Evolutionary conservation across 2,888 invertebrate genomes (phyloP).

Genomic region (Drosophila multiciliata): DNA sequence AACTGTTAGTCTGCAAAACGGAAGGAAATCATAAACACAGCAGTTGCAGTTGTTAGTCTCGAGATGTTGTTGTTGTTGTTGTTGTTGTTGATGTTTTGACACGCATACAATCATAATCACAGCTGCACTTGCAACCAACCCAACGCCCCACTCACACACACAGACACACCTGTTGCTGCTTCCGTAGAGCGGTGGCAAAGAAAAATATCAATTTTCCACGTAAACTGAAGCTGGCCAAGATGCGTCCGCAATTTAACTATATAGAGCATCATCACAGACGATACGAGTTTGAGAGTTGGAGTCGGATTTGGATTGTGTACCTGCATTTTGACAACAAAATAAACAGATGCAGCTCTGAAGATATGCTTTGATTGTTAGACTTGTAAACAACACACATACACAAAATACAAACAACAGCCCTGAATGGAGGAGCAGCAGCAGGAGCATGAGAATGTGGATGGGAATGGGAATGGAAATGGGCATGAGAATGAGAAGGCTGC

Average conservation of each 20-base stretch:
- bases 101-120: slow-evolving; percentile 79
- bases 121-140: slow-evolving; percentile 55
- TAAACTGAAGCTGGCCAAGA: slow-evolving; percentile 60
- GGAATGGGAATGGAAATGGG: slow-evolving; percentile 13
- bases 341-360: slow-evolving; percentile 72
- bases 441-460: slow-evolving; percentile 17
- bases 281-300: slow-evolving; percentile 24
- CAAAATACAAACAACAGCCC: slow-evolving; percentile 61
- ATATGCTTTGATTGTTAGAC: slow-evolving; percentile 78
- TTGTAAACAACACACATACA: slow-evolving; percentile 69
- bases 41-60: slow-evolving; percentile 33
- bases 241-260: slow-evolving; percentile 60
- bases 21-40: slow-evolving; percentile 83
- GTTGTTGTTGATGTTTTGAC: slow-evolving; percentile 69
- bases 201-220: slow-evolving; percentile 79
- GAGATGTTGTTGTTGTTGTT: slow-evolving; percentile 1
- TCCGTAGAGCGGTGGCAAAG: slow-evolving; percentile 72
- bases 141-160: slow-evolving; percentile 44
- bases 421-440: slow-evolving; percentile 27
- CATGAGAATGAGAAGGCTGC: slow-evolving; percentile 16
- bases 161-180: slow-evolving; percentile 74
- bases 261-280: slow-evolving; percentile 38
- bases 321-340: slow-evolving; percentile 80
- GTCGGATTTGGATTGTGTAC: slow-evolving; percentile 56
- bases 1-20: slow-evolving; percentile 80